These are phyloP conservation scores for Chroicocephalus ridibundus DNA, from an alignment of 2,113 vertebrate genomes.

Conservation along the genomic window DNA sequence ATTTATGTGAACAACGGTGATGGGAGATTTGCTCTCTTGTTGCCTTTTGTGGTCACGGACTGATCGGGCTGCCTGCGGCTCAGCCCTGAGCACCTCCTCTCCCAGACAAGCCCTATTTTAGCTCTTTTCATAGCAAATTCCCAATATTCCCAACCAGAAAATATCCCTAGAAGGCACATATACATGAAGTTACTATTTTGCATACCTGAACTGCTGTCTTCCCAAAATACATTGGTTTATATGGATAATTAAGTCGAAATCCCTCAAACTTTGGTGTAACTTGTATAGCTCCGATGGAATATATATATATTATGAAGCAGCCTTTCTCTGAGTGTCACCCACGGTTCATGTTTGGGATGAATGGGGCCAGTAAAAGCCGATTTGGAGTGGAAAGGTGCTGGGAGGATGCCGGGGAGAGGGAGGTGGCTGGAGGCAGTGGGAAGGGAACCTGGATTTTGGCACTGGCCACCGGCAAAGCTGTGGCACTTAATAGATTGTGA, in stretches of 20 bases:
- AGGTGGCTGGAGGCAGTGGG: background rate
- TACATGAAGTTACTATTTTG: background rate
- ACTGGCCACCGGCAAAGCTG: fast-evolving
- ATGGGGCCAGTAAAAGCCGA: fast-evolving
- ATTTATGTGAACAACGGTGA: fast-evolving
- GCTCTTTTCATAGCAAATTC: background rate
- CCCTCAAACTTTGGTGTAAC: background rate
- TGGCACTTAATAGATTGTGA: background rate
- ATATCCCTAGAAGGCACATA: background rate
- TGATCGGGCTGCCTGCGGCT: background rate
- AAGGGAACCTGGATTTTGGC: background rate
- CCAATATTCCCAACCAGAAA: background rate
- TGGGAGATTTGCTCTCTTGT: background rate
- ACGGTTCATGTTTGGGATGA: fast-evolving
- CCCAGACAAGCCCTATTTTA: background rate
- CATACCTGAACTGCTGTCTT: background rate
- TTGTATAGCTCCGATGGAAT: background rate
- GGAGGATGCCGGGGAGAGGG: background rate
- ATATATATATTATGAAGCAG: background rate
- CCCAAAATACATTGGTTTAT: background rate
- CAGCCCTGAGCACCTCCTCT: fast-evolving
- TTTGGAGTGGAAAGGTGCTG: fast-evolving
- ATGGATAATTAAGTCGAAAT: background rate
- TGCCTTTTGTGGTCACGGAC: background rate
- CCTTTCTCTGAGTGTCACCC: background rate